A percentile compares a stretch with the other conserved stretches of the same genome.
Conservation (phyloP, 2,113 vertebrate species). For the Pygoscelis antarcticus region DNA sequence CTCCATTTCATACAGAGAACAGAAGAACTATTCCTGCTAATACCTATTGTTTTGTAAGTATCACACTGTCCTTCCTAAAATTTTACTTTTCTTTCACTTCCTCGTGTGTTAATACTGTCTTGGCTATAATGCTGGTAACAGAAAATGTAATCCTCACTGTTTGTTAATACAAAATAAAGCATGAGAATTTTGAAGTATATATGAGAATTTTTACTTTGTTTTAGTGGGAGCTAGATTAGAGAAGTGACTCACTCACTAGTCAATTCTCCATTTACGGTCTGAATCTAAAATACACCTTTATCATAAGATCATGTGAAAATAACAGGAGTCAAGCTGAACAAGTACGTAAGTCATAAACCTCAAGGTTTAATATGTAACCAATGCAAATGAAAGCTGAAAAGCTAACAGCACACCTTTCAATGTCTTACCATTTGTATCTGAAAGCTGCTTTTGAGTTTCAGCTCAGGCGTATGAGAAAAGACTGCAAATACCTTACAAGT, state of each 20-base stretch:
- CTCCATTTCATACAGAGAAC: conserved; percentile 48
- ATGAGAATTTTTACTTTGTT: not conserved
- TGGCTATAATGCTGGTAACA: not conserved
- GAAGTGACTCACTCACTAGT: not conserved
- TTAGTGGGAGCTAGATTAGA: not conserved
- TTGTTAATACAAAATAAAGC: not conserved
- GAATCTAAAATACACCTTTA: not conserved
- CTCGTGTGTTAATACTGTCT: not conserved
- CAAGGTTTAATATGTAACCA: not conserved
- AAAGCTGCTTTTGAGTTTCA: not conserved
- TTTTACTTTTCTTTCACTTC: not conserved
- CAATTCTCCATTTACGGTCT: not conserved
- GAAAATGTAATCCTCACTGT: not conserved
- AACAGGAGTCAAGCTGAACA: not conserved
- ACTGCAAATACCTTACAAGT: not conserved
- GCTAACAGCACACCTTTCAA: not conserved
- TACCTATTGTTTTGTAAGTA: conserved; percentile 54
- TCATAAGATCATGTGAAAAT: not conserved
- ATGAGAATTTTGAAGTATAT: not conserved
- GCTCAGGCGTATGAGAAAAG: not conserved
- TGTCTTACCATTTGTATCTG: not conserved
- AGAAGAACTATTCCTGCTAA: not conserved
- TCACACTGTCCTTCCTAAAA: not conserved
- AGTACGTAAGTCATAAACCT: not conserved
- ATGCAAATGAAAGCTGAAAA: not conserved